A percentile compares a stretch with the other conserved stretches of the same genome.
Conservation (phyloP, 2,113 vertebrate genomes). For the Amblyornis subalaris region DNA sequence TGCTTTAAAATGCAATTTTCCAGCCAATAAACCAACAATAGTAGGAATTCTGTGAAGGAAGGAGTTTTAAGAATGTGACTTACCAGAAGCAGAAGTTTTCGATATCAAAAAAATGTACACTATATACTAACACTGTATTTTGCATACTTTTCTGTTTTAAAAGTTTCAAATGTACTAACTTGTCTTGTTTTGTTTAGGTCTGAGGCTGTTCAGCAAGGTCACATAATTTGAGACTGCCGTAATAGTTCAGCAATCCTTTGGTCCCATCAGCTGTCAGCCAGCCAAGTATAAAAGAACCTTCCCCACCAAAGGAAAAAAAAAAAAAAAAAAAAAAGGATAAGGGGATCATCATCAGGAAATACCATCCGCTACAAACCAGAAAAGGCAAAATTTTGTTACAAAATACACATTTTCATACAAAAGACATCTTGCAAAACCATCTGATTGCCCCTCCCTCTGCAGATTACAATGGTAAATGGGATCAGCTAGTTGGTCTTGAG, state of each 20-base stretch:
- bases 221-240: constrained; percentile 52
- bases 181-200: constrained; percentile 53
- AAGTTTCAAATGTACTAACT: constrained; percentile 46
- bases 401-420: constrained; percentile 74
- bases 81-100: constrained; percentile 61
- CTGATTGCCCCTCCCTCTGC: constrained; percentile 43
- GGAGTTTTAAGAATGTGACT: constrained; percentile 60
- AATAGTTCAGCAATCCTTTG: constrained; percentile 73
- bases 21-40: constrained; percentile 37
- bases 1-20: constrained; percentile 54
- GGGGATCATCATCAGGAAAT: constrained; percentile 49
- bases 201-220: constrained; percentile 60
- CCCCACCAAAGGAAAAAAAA: not conserved
- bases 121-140: constrained; percentile 67
- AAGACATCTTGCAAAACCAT: constrained; percentile 73
- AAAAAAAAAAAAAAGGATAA: not conserved
- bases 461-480: constrained; percentile 56
- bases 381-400: constrained; percentile 70
- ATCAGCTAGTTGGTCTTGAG: constrained; percentile 33
- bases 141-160: constrained; percentile 37
- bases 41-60: constrained; percentile 38
- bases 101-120: constrained; percentile 45
- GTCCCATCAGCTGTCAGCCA: constrained; percentile 71
- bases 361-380: constrained; percentile 55
- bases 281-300: constrained; percentile 58